Conservation (phyloP, 1,140 invertebrate genomes). For the Oedothorax gibbosus region DNA sequence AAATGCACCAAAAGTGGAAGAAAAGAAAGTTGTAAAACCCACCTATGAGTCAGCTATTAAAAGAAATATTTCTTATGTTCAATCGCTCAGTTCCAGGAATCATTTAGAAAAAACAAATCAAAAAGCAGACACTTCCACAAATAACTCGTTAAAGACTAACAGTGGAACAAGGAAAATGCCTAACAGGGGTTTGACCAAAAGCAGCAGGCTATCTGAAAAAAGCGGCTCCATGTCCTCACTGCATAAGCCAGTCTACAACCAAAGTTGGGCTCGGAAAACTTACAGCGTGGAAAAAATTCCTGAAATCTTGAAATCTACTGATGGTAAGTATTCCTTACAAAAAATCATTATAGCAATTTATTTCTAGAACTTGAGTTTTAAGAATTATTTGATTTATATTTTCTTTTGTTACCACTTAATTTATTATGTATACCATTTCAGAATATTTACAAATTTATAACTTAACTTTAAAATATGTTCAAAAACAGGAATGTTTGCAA, state of each 20-base stretch:
- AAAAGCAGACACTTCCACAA: slow-evolving; percentile 22
- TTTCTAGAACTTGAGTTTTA: neutral
- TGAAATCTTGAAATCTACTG: slow-evolving; percentile 35
- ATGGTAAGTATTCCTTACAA: slow-evolving; percentile 27
- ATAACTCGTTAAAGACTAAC: neutral
- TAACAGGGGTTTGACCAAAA: neutral
- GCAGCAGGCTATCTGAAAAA: slow-evolving; percentile 17
- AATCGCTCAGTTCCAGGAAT: slow-evolving; percentile 42
- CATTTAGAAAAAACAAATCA: neutral
- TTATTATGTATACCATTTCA: neutral
- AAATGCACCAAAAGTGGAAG: neutral
- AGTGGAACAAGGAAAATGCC: neutral
- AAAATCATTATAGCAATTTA: neutral
- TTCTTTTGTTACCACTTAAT: neutral
- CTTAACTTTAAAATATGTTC: no score
- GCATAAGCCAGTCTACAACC: neutral
- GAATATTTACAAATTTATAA: neutral
- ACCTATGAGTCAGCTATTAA: slow-evolving; percentile 42
- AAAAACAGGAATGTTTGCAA: no score
- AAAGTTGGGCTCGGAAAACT: slow-evolving; percentile 22
- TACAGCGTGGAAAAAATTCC: slow-evolving; percentile 49
- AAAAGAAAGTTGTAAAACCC: slow-evolving; percentile 28
- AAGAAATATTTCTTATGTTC: slow-evolving; percentile 53
- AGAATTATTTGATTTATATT: neutral
- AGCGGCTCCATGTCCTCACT: slow-evolving; percentile 47